Evolutionary conservation across 2,113 vertebrate species (phyloP), one percentile per base, ranked within the genome.

Genomic region (Hippocampus zosterae): DNA sequence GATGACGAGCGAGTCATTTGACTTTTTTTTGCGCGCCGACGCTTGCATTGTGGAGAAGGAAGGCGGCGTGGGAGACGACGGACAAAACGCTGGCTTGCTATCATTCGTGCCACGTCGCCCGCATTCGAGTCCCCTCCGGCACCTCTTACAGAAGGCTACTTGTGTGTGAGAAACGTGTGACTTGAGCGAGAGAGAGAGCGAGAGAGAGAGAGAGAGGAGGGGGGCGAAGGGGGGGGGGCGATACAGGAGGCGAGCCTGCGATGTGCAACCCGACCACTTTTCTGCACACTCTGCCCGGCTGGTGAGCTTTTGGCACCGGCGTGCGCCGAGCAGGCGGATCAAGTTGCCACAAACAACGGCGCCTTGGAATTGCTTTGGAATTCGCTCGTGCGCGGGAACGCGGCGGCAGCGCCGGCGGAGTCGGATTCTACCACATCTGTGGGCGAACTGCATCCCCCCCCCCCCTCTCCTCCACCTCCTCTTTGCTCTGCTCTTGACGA

Each of bases 131-230:
- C 67, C 75, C 79, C 79, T 80, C 72, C 81, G 83, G 88, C 86
- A 78, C 79, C 84, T 77, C 84, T 84, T 85, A 92, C 90, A 93
- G 87, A 90, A 84, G 87, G 81, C 84, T 90, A 84, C 87, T 91
- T 92, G 91, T 92, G 87, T 92, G 87, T 83, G 85, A 89, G 80
- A 86, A 87, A 85, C 91, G 91, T 92, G 91, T 92, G 91, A 92
- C 88, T 82, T 37, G 33, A 37, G 33, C 6, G 33, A 37, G 33
- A 5, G 33, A 33, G 33, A 0, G 33, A 37, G 33, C 5, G 33
- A 37, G 33, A 37, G 33, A 6, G 33, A 6, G 64, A 76, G 85
- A 75, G 82, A 82, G 88, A 79, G 84, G 76, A 3, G n/a, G 12
- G 55, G 7, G 85, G 85, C 27, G 71, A 7, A 16, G 76, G 46